Evolutionary conservation across 1,140 invertebrate genomes (phyloP), one percentile per base, ranked within the genome.

Genomic region (Maniola jurtina): DNA sequence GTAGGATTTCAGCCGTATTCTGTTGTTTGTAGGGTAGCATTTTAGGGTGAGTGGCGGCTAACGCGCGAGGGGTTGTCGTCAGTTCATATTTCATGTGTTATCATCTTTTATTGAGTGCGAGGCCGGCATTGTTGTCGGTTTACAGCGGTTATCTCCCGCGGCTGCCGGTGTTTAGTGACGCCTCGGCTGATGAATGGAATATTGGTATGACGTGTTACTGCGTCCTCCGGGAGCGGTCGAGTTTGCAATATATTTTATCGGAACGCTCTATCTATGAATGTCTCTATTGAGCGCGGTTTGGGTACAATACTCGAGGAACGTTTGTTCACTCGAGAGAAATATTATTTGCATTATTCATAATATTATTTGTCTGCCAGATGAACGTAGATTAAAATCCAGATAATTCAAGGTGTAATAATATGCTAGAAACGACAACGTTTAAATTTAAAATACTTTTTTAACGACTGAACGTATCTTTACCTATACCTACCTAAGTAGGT

Each of bases 71-170:
- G 88, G 82, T 72, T 86, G 76, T 84, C 78, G 80, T 73, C 80
- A 86, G 86, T 90, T 89, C 88, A 88, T 89, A 90, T 90, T 90
- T 90, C 86, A 90, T 86, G 84, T 87, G 85, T 89, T 90, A 90
- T 90, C 88, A 89, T 90, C 84, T 90, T 90, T 90, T 90, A 90
- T 90, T 89, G 86, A 89, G 86, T 90, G 88, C 86, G 85, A 90
- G 84, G 78, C 72, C 75, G 83, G 86, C 75, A 90, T 90, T 90
- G 88, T 90, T 87, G 86, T 83, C 79, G 88, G 85, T 90, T 89
- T 90, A 90, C 82, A 78, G 84, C 75, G 87, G 85, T 84, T 90
- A 90, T 90, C 88, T 88, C 74, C 57, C 68, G 76, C 79, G 76
- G 77, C 81, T 75, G 86, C 67, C 77, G 80, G 80, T 88, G 84